Evolutionary conservation across 2,888 invertebrate genomes (phyloP), one percentile per base, ranked within the genome.

Genomic region (Melanostoma mellinum): DNA sequence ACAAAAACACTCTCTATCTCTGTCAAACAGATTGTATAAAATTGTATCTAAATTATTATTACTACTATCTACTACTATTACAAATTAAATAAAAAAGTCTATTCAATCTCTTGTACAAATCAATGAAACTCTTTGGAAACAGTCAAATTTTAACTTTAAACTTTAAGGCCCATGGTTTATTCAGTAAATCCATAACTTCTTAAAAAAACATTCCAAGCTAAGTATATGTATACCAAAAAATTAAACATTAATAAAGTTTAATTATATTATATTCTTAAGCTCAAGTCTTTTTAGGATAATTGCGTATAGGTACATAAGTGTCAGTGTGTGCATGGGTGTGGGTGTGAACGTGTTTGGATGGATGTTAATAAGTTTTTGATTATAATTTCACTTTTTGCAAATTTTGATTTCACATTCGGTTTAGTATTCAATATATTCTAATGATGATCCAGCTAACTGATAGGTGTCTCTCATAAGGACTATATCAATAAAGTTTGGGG

Each of bases 91-190:
- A 20, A 67, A 42, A 33, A 33, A 46, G 8, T 71, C 71, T 71
- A 71, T 60, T 85, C 61, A 80, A 71, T 75, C 67, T 80, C 80
- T 85, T 85, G 85, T 85, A 85, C 79, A 85, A 79, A 79, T 72
- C 60, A 74, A 80, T 69, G 75, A 79, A 80, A 79, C 85, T 74
- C 73, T 79, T 79, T 76, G 80, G 79, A 80, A 85, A 85, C 85
- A 85, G 85, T 85, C 85, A 85, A 85, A 85, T 85, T 85, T 85
- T 85, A 85, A 85, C 85, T 85, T 75, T 74, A 75, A 75, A 60
- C 68, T 53, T 79, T 74, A 79, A 78, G 67, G 48, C 65, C 74
- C 73, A 52, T 63, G 63, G 63, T 63, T 63, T 63, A 63, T 50
- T 50, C 36, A 74, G 20, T 36, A 36, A 86, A 86, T 78, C 77